Base-by-base conservation (phyloP, 1,140 invertebrate species). In the Dolichoris vasculosae region DNA sequence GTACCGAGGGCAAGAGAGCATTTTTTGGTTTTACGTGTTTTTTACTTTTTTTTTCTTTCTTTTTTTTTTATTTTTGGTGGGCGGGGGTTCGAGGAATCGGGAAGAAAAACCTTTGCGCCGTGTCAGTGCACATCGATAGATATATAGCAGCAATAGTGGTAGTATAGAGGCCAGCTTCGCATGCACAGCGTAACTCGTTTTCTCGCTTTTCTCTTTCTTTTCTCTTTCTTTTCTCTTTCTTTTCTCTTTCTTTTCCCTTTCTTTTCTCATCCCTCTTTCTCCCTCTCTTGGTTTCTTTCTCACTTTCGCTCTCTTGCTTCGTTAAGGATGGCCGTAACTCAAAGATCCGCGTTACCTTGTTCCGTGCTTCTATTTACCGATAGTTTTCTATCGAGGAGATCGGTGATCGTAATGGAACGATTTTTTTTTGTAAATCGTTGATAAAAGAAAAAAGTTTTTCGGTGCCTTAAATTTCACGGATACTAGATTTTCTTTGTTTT, bases 121-220 rank as follows among this genome's bases (percentile, higher is more conserved):
- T 35, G 15, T 76, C 71, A 67, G 20, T 77, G 43, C 73, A 84
- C 83, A 78, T 84, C 43, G 46, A 79, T 32, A 84, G 11, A 77
- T n/a, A n/a, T n/a, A n/a, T 64, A 76, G 35, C 64, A 71, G 75
- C 46, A 78, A 30, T 71, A 84, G 76, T 79, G 77, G 83, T 80
- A 73, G 83, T 75, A 35, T 73, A 78, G 20, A 80, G 83, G 83
- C 77, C 51, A 73, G 77, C 55, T 71, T 85, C 51, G 67, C 83
- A 85, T 85, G 83, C 83, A 85, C 55, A 67, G 51, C 43, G 26
- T 46, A 26, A 78, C 73, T 69, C 77, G 76, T 48, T 84, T 35
- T 59, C 23, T 46, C 23, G 23, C 51, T 38, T 85, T 51, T 55
- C 76, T 55, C 51, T 48, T n/a, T n/a, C n/a, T n/a, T n/a, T n/a